Percentiles rank a stretch among this genome's conserved stretches.
Evolutionary conservation across 2,797 vertebrate genomes (phyloP).

Genomic region (Falco columbarius): DNA sequence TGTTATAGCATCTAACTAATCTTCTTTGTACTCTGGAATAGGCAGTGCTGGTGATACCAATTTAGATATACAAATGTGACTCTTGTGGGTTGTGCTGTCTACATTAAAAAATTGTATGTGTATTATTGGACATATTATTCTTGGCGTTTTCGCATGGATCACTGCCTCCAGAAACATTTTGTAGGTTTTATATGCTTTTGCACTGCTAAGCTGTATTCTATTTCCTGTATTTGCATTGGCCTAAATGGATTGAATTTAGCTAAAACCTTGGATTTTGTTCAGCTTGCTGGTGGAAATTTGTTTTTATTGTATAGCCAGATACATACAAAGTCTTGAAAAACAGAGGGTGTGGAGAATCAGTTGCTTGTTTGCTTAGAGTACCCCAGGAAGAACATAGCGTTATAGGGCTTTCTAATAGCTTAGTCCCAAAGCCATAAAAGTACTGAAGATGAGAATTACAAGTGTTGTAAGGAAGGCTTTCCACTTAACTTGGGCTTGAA

Average conservation of each 20-base stretch:
- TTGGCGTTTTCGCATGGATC: slow-evolving; percentile 32
- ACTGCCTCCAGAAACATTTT: slow-evolving; percentile 50
- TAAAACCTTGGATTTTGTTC: slow-evolving; percentile 57
- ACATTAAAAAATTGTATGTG: background rate
- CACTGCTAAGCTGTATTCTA: slow-evolving; percentile 34
- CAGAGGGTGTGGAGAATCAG: background rate
- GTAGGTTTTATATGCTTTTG: slow-evolving; percentile 49
- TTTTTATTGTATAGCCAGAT: slow-evolving; percentile 41
- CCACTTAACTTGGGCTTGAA: background rate
- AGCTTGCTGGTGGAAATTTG: slow-evolving; percentile 49
- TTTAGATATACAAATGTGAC: background rate
- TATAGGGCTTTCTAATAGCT: background rate
- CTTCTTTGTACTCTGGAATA: background rate
- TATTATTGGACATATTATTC: slow-evolving; percentile 31
- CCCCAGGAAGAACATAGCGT: background rate
- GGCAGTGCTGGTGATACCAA: background rate
- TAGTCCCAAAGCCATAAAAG: background rate
- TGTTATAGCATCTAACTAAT: background rate
- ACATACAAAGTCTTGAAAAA: background rate
- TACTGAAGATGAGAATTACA: background rate
- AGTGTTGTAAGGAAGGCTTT: background rate
- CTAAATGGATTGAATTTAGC: slow-evolving; percentile 23
- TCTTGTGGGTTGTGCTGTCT: background rate
- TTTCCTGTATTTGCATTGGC: slow-evolving; percentile 65
- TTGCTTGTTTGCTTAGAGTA: background rate